A percentile compares a stretch with the other conserved stretches of the same genome.
Evolutionary conservation across 35 echinoderm and acorn worm genomes (phyloP).

Genomic region (Apostichopus californicus): DNA sequence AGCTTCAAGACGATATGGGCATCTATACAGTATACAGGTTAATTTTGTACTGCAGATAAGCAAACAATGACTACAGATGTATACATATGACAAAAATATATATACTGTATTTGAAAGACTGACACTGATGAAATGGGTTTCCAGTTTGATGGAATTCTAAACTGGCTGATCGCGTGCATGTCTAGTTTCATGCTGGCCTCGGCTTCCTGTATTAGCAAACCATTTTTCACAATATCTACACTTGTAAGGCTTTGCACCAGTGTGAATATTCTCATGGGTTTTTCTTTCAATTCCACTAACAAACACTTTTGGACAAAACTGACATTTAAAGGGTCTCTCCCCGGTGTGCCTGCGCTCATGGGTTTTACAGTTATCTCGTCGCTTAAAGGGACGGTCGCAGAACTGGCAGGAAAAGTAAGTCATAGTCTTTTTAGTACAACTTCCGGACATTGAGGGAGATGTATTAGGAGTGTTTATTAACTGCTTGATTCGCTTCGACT

Average conservation of each 20-base stretch:
- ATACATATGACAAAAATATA: no score
- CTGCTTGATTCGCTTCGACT: neutral
- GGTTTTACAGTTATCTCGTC: neutral
- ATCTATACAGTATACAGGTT: no score
- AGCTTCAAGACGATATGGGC: no score
- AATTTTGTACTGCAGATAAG: no score
- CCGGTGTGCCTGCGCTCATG: slow-evolving; percentile 61
- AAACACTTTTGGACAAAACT: slow-evolving; percentile 69
- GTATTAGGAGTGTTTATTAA: no score
- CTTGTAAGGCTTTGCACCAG: slow-evolving; percentile 56
- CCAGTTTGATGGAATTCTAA: neutral
- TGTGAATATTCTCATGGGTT: slow-evolving; percentile 65
- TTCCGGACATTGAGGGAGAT: neutral
- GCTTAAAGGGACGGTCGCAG: neutral
- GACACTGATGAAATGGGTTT: no score
- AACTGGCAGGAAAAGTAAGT: neutral
- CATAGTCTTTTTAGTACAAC: neutral
- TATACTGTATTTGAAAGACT: no score
- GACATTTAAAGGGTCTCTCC: slow-evolving; percentile 50
- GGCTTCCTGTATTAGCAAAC: slow-evolving; percentile 8
- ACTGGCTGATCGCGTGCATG: neutral
- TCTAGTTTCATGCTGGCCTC: slow-evolving; percentile 17
- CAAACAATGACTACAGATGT: no score
- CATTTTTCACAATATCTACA: slow-evolving; percentile 60
- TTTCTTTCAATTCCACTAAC: neutral